A percentile compares a stretch with the other conserved stretches of the same genome.
Conservation (phyloP, 2,888 invertebrate genomes). For the Synergus japonicus region DNA sequence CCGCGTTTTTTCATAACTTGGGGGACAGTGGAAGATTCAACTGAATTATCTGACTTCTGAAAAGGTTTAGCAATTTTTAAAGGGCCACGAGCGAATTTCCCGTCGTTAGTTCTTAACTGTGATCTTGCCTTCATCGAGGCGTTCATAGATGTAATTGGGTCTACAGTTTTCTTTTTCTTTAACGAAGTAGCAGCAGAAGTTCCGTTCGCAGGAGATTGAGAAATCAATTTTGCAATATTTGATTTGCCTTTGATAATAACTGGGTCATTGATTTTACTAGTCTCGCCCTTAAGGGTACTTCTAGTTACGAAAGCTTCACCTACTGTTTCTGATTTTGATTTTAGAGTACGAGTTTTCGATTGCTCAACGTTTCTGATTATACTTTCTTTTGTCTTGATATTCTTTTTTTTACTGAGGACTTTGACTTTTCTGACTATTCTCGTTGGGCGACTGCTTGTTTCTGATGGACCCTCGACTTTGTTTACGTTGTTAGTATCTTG, state of each 20-base stretch:
- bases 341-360: conserved; percentile 43
- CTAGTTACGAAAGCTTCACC: background rate
- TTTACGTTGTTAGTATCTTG: background rate
- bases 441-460: conserved; percentile 36
- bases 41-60: background rate
- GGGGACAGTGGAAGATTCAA: conserved; percentile 47
- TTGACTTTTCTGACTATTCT: conserved; percentile 55
- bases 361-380: conserved; percentile 46
- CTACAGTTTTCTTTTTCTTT: conserved; percentile 57
- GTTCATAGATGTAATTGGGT: conserved; percentile 64
- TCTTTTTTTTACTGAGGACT: conserved; percentile 67
- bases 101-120: conserved; percentile 70
- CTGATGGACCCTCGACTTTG: background rate
- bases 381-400: conserved; percentile 62
- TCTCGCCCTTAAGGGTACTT: background rate
- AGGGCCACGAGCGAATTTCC: conserved; percentile 65
- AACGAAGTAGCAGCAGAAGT: conserved; percentile 33
- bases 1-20: conserved; percentile 44
- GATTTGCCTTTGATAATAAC: conserved; percentile 13
- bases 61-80: conserved; percentile 26
- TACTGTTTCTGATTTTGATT: background rate
- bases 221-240: background rate
- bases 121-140: conserved; percentile 69
- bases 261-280: conserved; percentile 6
- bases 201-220: background rate